Conservation (phyloP, 2,113 vertebrate species). For the Galemys pyrenaicus region DNA sequence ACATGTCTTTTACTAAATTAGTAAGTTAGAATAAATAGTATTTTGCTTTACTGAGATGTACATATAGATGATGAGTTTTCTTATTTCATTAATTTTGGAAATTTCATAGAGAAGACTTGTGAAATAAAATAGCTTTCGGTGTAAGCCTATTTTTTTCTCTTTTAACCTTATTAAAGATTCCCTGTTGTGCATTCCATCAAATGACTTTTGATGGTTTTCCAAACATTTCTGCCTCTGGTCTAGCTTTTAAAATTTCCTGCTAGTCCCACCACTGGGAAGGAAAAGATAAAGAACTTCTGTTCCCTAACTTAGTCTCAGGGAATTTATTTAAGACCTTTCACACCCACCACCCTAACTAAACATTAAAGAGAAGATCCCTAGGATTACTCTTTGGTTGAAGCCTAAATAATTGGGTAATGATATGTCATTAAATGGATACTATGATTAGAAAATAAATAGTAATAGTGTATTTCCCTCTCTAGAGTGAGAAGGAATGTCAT, state of each 20-base stretch:
- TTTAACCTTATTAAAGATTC: slow-evolving; percentile 49
- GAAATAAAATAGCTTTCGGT: slow-evolving; percentile 40
- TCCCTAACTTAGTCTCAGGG: slow-evolving; percentile 56
- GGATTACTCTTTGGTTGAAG: slow-evolving; percentile 33
- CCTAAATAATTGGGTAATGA: slow-evolving; percentile 62
- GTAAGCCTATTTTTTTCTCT: slow-evolving; percentile 38
- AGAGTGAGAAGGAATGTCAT: slow-evolving; percentile 16
- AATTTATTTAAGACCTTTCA: slow-evolving; percentile 66
- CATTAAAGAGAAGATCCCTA: slow-evolving; percentile 46
- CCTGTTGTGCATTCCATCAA: slow-evolving; percentile 41
- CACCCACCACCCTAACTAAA: not conserved
- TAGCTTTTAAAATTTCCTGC: slow-evolving; percentile 59
- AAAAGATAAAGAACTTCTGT: slow-evolving; percentile 67
- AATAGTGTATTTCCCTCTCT: slow-evolving; percentile 11
- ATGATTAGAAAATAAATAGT: slow-evolving; percentile 55
- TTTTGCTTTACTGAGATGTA: not conserved
- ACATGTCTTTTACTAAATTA: slow-evolving; percentile 3
- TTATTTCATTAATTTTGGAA: slow-evolving; percentile 61
- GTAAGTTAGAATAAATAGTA: slow-evolving; percentile 34
- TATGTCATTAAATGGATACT: slow-evolving; percentile 37
- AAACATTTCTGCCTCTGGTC: slow-evolving; percentile 44
- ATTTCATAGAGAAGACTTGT: slow-evolving; percentile 33
- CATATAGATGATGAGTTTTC: slow-evolving; percentile 15
- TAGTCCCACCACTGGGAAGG: slow-evolving; percentile 39
- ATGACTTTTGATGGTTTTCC: slow-evolving; percentile 64